Percentiles rank a stretch among this genome's conserved stretches.
These are phyloP conservation scores for Pagetopsis macropterus DNA, from an alignment of 2,797 vertebrate species.

Conservation along the genomic window DNA sequence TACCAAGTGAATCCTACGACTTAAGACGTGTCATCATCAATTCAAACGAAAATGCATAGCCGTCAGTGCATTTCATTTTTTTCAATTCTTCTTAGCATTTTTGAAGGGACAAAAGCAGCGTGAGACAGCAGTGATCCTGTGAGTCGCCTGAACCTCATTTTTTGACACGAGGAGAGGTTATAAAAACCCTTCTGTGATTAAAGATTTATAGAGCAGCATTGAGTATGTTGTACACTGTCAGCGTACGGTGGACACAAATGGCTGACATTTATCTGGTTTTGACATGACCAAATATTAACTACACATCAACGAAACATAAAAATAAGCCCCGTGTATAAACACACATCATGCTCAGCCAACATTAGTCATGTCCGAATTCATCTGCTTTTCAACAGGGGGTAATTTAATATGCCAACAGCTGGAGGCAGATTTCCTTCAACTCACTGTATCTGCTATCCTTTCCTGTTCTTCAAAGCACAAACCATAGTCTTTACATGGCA, in stretches of 20 bases:
- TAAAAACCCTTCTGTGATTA: slow-evolving; percentile 33
- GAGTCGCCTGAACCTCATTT: slow-evolving; percentile 11
- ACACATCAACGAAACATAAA: slow-evolving; percentile 36
- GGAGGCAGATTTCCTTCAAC: slow-evolving; percentile 50
- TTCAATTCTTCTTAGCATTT: slow-evolving; percentile 18
- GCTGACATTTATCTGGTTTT: slow-evolving; percentile 35
- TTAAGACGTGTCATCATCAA: slow-evolving; percentile 5
- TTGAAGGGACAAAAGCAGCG: not conserved
- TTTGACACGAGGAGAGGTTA: slow-evolving; percentile 25
- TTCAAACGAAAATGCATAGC: slow-evolving; percentile 26
- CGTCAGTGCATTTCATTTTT: slow-evolving; percentile 28
- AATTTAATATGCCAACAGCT: slow-evolving; percentile 71
- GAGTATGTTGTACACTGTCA: not conserved
- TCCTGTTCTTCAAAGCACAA: slow-evolving; percentile 27
- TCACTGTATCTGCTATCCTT: slow-evolving; percentile 35
- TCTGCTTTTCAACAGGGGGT: slow-evolving; percentile 56
- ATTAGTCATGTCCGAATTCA: slow-evolving; percentile 46
- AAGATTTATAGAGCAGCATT: slow-evolving; percentile 28
- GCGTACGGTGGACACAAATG: too few species aligned
- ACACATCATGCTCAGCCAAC: slow-evolving; percentile 15
- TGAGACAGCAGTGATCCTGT: slow-evolving; percentile 29
- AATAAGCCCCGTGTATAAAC: slow-evolving; percentile 40
- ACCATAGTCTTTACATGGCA: slow-evolving; percentile 12
- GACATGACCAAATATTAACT: slow-evolving; percentile 41
- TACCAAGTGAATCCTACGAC: slow-evolving; percentile 40